Percentiles rank a stretch among this genome's conserved stretches.
Conservation (phyloP, 2,888 invertebrate species). For the Drosophila melanosoma region DNA sequence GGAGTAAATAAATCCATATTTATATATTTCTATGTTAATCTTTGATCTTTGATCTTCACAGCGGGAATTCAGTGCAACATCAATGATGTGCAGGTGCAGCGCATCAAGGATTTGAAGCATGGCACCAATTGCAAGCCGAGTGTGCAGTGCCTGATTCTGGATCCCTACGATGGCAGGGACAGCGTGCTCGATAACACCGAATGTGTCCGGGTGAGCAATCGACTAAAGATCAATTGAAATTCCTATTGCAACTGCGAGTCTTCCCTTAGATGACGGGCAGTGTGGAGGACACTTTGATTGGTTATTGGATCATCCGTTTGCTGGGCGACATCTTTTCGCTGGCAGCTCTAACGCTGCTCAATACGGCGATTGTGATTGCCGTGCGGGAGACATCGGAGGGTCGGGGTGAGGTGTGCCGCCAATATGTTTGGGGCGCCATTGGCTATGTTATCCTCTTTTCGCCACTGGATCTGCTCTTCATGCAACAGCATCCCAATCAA, state of each 20-base stretch:
- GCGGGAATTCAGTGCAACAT: constrained; percentile 88
- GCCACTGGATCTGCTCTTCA: constrained; percentile 85
- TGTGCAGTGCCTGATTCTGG: constrained; percentile 89
- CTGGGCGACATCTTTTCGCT: constrained; percentile 92
- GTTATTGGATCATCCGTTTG: constrained; percentile 89
- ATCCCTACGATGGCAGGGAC: constrained; percentile 89
- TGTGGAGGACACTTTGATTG: constrained; percentile 89
- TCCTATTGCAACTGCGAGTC: neutral
- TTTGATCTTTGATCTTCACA: constrained; percentile 50
- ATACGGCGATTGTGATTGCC: constrained; percentile 92
- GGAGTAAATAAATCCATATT: neutral
- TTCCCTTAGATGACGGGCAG: constrained; percentile 86
- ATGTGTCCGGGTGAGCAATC: constrained; percentile 86
- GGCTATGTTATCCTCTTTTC: constrained; percentile 90
- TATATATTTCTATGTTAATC: neutral
- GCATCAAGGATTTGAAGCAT: constrained; percentile 83
- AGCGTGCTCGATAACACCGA: constrained; percentile 89
- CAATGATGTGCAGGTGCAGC: constrained; percentile 85
- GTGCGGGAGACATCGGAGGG: constrained; percentile 92
- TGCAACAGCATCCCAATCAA: constrained; percentile 80
- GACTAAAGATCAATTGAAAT: neutral
- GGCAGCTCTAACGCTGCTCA: constrained; percentile 89
- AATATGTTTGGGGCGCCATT: constrained; percentile 90
- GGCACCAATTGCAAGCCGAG: constrained; percentile 87
- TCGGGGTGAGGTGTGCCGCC: constrained; percentile 91